Percentiles rank a stretch among this genome's conserved stretches.
These are phyloP conservation scores for Dicyrtoma fusca DNA, from an alignment of 2,888 invertebrate species.

Conservation along the genomic window DNA sequence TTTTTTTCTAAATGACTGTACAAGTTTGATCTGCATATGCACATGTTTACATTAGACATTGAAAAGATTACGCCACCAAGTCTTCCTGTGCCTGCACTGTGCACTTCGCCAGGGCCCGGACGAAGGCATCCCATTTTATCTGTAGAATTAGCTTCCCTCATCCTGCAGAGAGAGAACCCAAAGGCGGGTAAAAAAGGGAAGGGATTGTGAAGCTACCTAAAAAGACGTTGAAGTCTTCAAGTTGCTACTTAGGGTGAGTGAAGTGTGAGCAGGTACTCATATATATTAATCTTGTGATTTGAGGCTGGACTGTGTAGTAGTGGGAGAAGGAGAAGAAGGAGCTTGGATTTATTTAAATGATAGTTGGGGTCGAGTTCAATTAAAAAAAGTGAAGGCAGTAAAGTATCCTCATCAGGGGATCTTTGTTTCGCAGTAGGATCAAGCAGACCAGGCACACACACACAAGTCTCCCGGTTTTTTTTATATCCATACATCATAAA, in stretches of 20 bases:
- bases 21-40: too few species aligned
- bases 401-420: conserved; percentile 52
- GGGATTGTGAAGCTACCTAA: not conserved
- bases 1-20: too few species aligned
- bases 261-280: conserved; percentile 35
- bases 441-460: conserved; percentile 21
- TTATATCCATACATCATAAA: conserved; percentile 8
- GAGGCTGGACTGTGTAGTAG: not conserved
- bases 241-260: not conserved
- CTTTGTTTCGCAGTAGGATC: conserved; percentile 55
- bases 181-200: not conserved
- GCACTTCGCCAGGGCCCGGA: too few species aligned
- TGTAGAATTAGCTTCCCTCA: too few species aligned
- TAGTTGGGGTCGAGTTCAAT: conserved; percentile 52
- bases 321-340: conserved; percentile 1
- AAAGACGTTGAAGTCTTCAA: conserved; percentile 13
- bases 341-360: conserved; percentile 43
- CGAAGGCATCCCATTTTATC: too few species aligned
- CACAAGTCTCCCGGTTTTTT: conserved; percentile 33
- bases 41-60: too few species aligned
- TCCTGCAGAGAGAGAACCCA: not conserved
- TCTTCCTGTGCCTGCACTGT: too few species aligned
- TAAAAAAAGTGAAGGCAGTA: conserved; percentile 50
- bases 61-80: too few species aligned
- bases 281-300: not conserved